A percentile compares a stretch with the other conserved stretches of the same genome.
Evolutionary conservation across 2,888 invertebrate species (phyloP).

Genomic region (Tetramorium bicarinatum): DNA sequence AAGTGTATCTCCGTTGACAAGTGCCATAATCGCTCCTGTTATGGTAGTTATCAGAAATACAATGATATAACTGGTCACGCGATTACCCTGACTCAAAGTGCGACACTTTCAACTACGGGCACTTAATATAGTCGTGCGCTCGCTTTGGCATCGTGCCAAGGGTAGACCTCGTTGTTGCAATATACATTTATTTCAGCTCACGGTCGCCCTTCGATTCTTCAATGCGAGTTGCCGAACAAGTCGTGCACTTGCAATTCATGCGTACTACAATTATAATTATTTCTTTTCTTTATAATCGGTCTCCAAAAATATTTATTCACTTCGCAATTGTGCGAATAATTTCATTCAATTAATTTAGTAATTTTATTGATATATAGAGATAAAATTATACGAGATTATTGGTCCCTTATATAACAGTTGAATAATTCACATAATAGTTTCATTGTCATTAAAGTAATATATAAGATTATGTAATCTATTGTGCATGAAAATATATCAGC

Average conservation of each 20-base stretch:
- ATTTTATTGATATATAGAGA: not conserved
- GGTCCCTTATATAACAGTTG: not conserved
- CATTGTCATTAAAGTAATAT: not conserved
- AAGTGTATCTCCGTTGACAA: not conserved
- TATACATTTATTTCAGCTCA: constrained; percentile 57
- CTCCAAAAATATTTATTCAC: not conserved
- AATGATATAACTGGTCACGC: constrained; percentile 23
- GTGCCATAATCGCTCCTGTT: constrained; percentile 18
- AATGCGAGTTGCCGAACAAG: not conserved
- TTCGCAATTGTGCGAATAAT: not conserved
- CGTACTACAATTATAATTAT: not conserved
- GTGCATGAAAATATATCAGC: not conserved
- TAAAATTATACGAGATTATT: not conserved
- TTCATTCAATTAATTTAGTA: not conserved
- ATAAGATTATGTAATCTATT: not conserved
- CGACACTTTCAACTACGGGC: constrained; percentile 4
- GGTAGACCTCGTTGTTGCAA: constrained; percentile 42
- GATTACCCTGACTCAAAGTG: constrained; percentile 4
- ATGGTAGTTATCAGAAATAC: constrained; percentile 9
- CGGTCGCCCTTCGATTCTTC: constrained; percentile 21
- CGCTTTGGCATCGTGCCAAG: constrained; percentile 52
- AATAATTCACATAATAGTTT: not conserved
- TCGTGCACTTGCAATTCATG: not conserved
- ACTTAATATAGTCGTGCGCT: constrained; percentile 28
- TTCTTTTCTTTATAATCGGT: not conserved